Evolutionary conservation across 2,113 vertebrate genomes (phyloP), one percentile per base, ranked within the genome.

Genomic region (Aythya baeri): DNA sequence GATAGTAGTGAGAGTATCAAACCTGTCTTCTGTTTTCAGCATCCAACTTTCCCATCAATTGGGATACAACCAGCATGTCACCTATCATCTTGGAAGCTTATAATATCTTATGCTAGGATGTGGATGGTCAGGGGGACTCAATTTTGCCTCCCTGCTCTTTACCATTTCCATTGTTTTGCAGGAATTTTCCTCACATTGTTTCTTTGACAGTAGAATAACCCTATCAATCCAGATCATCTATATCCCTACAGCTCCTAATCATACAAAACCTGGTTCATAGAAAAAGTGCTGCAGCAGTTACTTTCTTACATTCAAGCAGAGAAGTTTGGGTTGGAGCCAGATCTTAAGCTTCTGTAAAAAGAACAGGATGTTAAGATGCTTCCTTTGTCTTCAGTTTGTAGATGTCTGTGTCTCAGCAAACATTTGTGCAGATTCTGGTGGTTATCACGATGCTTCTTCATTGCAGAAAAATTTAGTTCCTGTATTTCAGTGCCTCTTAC

Each of bases 1-100:
- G 68, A 29, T 43, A 13, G 18, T 63, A 54, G n/a, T 4, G 25
- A 76, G 11, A 32, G 5, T 66, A 43, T 6, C 58, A 91, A 21
- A 43, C 4, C 8, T 71, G 36, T 78, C 23, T 46, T 81, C 31
- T 63, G 1, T 54, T 32, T 27, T 88, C 31, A 77, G 44, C 32
- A 34, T 89, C 10, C 29, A 75, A 0, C 36, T 68, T 74, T 36
- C 65, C 34, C 1, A 2, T 81, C 22, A 32, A 2, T 12, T 72
- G 36, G 31, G 44, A 27, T 66, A 36, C 4, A 4, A 27, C 38
- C 68, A 16, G 20, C 0, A 0, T 49, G 32, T 83, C 61, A 52
- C 49, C 41, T 89, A 6, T 75, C 32, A 14, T 58, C 34, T 78
- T 78, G 58, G 26, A 93, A 91, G 12, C 3, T 22, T 63, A 6